Evolutionary conservation across 1,140 invertebrate species (phyloP).

Genomic region (Sycophila sp.): DNA sequence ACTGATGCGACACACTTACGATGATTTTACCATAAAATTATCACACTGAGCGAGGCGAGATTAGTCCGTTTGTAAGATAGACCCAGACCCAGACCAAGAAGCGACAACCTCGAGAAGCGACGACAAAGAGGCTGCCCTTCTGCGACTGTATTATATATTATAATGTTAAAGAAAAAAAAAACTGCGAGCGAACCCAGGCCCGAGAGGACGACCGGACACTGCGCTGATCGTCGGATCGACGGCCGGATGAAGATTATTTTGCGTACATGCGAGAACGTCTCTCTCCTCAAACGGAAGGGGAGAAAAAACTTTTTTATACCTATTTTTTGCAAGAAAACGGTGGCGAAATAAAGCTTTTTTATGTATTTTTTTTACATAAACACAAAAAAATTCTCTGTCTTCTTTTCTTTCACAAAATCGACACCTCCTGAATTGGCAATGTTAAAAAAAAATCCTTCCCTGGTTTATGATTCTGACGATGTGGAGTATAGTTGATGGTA

Average conservation of each 20-base stretch:
- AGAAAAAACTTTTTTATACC: conserved; percentile 31
- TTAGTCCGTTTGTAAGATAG: conserved; percentile 12
- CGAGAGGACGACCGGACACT: too few species aligned
- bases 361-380: conserved; percentile 68
- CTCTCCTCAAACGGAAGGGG: not conserved
- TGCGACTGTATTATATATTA: conserved; percentile 60
- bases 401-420: too few species aligned
- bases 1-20: too few species aligned
- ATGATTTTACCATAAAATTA: too few species aligned
- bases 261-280: conserved; percentile 22
- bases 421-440: too few species aligned
- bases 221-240: too few species aligned
- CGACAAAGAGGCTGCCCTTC: conserved; percentile 41
- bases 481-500: too few species aligned
- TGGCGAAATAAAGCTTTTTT: conserved; percentile 69
- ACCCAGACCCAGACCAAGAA: not conserved
- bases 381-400: conserved; percentile 18
- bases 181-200: too few species aligned
- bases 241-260: too few species aligned
- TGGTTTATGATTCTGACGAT: too few species aligned
- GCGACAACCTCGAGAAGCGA: conserved; percentile 26
- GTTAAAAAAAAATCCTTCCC: too few species aligned
- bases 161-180: too few species aligned
- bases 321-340: conserved; percentile 69
- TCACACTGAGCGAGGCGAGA: not conserved